These are phyloP conservation scores for Spilarctia lutea DNA, from an alignment of 2,888 invertebrate genomes.

Conservation along the genomic window DNA sequence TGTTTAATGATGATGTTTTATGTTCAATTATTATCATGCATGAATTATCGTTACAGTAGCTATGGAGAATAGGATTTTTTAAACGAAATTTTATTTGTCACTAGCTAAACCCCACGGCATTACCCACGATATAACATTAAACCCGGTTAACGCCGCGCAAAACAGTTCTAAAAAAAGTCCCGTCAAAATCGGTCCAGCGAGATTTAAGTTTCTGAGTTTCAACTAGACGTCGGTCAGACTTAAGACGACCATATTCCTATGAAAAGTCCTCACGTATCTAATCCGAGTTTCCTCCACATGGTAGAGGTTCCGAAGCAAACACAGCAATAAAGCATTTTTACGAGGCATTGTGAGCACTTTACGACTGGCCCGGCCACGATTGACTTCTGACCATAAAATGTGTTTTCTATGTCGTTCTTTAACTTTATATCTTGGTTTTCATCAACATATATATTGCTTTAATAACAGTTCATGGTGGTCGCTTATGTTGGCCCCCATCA, in stretches of 20 bases:
- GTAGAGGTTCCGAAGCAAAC: constrained; percentile 49
- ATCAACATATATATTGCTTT: constrained; percentile 31
- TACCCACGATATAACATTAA: no score
- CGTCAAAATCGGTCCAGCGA: no score
- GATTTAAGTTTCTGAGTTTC: not conserved
- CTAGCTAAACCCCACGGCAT: no score
- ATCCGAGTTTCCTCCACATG: constrained; percentile 19
- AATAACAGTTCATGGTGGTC: constrained; percentile 16
- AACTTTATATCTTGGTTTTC: constrained; percentile 51
- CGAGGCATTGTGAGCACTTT: constrained; percentile 78
- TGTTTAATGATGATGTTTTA: no score
- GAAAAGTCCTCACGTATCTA: constrained; percentile 3
- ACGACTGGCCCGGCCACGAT: constrained; percentile 71
- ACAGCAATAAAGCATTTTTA: constrained; percentile 75
- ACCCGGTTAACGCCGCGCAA: no score
- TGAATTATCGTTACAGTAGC: no score
- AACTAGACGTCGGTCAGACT: not conserved
- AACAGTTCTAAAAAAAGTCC: no score
- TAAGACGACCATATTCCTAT: not conserved
- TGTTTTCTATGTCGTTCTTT: constrained; percentile 75
- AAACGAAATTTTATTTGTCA: no score
- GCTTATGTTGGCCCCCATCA: constrained; percentile 12
- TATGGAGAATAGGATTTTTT: no score
- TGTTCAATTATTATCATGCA: no score
- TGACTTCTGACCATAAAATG: constrained; percentile 81